phyloP scores from a whole-genome alignment of 2,113 vertebrate genomes.

The Ginglymostoma cirratum region DNA sequence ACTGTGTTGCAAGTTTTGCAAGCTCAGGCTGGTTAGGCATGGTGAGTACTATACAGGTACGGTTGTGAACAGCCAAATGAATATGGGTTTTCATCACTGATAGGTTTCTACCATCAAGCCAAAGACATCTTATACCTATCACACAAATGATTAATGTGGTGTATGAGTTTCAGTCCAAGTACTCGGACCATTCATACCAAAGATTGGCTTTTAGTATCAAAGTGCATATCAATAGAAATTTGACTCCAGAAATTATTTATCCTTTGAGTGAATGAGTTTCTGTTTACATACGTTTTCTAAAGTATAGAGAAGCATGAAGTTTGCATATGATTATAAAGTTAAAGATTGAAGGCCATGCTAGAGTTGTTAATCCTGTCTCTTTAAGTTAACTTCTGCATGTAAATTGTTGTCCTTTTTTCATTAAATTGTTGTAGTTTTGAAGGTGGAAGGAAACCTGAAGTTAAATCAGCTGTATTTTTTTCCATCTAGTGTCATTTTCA shows the following conservation, averaged over 20 bases:
- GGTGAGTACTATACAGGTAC: too few species aligned
- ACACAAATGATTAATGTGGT: too few species aligned
- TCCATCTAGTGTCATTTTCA: background rate
- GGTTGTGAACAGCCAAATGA: too few species aligned
- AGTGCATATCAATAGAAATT: background rate
- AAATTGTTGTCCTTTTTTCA: background rate
- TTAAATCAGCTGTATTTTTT: constrained; percentile 13
- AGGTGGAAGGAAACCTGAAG: background rate
- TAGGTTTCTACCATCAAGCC: too few species aligned
- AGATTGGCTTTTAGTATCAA: too few species aligned
- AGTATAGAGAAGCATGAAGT: background rate
- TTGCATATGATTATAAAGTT: background rate
- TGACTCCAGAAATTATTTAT: background rate
- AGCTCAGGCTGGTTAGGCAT: too few species aligned
- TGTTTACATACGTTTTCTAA: background rate
- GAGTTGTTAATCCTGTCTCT: background rate
- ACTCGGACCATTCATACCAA: too few species aligned
- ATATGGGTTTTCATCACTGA: too few species aligned
- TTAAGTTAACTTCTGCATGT: background rate
- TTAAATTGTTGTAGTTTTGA: background rate
- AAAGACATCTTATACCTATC: too few species aligned
- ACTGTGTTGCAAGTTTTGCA: too few species aligned
- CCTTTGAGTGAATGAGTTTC: background rate
- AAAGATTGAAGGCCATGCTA: background rate
- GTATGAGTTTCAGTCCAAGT: too few species aligned